Evolutionary conservation across 2,113 vertebrate genomes (phyloP).

Genomic region (Coptodon rendalli): DNA sequence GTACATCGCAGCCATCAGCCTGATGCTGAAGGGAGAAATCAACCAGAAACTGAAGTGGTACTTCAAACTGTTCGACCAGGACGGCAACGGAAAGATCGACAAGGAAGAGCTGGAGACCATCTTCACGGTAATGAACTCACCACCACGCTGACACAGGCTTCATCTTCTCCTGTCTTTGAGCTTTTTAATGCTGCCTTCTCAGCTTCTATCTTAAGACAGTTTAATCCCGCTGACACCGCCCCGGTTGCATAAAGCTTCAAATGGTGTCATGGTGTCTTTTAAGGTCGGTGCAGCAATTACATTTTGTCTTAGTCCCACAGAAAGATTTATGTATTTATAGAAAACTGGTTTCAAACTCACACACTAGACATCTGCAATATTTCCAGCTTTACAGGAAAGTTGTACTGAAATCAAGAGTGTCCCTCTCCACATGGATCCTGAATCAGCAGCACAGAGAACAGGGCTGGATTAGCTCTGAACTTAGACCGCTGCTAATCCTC

Average conservation of each 20-base stretch:
- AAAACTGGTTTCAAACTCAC: background rate
- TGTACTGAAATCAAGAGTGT: background rate
- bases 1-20: slow-evolving; percentile 89
- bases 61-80: slow-evolving; percentile 89
- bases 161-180: background rate
- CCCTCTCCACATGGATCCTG: background rate
- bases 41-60: slow-evolving; percentile 95
- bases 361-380: background rate
- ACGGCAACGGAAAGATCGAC: slow-evolving; percentile 89
- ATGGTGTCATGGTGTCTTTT: background rate
- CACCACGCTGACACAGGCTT: background rate
- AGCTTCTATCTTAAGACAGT: background rate
- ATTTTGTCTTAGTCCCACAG: background rate
- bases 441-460: background rate
- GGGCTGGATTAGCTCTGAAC: slow-evolving; percentile 32
- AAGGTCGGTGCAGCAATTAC: background rate
- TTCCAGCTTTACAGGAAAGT: background rate
- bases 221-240: background rate
- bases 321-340: background rate
- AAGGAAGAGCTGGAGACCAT: slow-evolving; percentile 85
- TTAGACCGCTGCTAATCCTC: slow-evolving; percentile 35
- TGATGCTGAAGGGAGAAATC: slow-evolving; percentile 85
- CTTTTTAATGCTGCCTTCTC: background rate
- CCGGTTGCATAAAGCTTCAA: background rate
- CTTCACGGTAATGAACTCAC: slow-evolving; percentile 48